Percentiles rank a stretch among this genome's conserved stretches.
Evolutionary conservation across 2,888 invertebrate species (phyloP).

Genomic region (Drosophila mayaguana): DNA sequence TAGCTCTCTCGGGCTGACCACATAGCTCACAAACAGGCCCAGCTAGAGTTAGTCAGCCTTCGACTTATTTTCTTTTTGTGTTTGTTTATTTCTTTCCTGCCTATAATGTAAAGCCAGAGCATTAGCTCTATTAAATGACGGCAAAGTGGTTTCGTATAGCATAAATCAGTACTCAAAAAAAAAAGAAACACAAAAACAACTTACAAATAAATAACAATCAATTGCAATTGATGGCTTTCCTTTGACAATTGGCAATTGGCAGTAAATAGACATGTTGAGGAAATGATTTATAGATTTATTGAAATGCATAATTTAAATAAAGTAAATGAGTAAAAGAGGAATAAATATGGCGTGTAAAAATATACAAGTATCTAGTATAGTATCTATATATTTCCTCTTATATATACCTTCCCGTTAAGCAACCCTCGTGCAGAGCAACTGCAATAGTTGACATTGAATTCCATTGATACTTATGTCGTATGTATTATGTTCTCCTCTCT

Average conservation of each 20-base stretch:
- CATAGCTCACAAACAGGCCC: conserved; percentile 32
- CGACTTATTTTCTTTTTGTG: conserved; percentile 10
- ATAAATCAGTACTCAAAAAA: neutral
- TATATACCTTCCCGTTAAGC: neutral
- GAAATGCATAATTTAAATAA: neutral
- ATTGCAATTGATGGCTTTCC: conserved; percentile 6
- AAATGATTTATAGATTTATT: neutral
- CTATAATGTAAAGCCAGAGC: conserved; percentile 43
- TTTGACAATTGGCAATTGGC: conserved; percentile 5
- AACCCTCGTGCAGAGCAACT: neutral
- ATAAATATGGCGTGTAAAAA: neutral
- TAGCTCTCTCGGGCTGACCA: conserved; percentile 21
- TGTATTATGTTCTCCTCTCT: conserved; percentile 40
- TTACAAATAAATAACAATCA: conserved; percentile 17
- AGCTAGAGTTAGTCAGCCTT: conserved; percentile 10
- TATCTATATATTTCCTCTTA: no score
- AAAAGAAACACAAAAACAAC: conserved; percentile 11
- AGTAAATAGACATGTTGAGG: neutral
- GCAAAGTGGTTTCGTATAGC: conserved; percentile 15
- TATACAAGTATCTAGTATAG: no score
- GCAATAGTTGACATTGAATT: neutral
- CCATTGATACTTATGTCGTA: conserved; percentile 46
- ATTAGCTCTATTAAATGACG: conserved; percentile 30
- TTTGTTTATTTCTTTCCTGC: conserved; percentile 41
- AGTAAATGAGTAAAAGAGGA: neutral